Evolutionary conservation across 2,797 vertebrate species (phyloP), one percentile per base, ranked within the genome.

Genomic region (Hybognathus amarus): DNA sequence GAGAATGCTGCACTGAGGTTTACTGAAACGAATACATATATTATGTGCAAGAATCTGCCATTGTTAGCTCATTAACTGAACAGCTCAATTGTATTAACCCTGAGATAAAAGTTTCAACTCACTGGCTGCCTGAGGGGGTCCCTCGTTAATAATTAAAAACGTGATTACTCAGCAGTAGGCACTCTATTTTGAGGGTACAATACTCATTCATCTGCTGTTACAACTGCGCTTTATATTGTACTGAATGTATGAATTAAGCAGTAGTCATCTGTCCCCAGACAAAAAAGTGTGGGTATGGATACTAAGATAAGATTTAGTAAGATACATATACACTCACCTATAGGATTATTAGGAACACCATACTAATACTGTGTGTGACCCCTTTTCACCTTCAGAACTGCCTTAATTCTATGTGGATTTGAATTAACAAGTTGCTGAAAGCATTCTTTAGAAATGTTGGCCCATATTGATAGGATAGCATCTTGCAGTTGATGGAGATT

Each of bases 81-180:
- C 38, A 22, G 12, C 40, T 61, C 24, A 61, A 18, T 45, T 61
- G 54, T 33, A 30, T 45, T 33, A 74, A 24, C 15, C n/a, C 4
- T 67, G 33, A 64, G 30, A 45, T 76, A 40, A 76, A 59, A 0
- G 45, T 30, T 76, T 77, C 22, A 45, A 17, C 63, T 64, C 36
- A 85, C 63, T 86, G 24, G 15, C 67, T 75, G 38, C 50, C 47
- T 69, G 52, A 56, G 52, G 82, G 77, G 61, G 56, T 80, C 42
- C 52, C 76, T 86, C 83, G 82, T 88, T 79, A 88, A 89, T 70
- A 71, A 85, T 88, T 79, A 68, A 88, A 79, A 66, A 56, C 11
- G 61, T 66, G 67, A 68, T 56, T 66, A 75, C 56, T 82, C 50
- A 27, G 50, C 12, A 22, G 17, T 27, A 45, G 30, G 13, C 17